phyloP scores from a whole-genome alignment of 2,797 vertebrate genomes.

The Pangasius djambal region DNA sequence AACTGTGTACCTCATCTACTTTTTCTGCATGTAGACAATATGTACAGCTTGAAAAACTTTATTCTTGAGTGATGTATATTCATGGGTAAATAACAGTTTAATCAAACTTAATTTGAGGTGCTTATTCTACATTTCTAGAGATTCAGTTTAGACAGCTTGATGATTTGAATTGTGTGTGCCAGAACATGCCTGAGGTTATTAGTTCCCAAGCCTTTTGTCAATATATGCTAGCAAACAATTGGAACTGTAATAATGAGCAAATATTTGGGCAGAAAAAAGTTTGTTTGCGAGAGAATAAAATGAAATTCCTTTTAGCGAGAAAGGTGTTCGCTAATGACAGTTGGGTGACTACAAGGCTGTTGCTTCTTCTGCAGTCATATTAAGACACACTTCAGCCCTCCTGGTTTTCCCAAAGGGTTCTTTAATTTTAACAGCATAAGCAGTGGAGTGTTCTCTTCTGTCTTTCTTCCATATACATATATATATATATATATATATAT shows the following conservation, averaged over 20 bases:
- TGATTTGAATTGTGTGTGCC: neutral
- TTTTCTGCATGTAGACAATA: neutral
- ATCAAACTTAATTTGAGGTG: neutral
- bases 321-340: neutral
- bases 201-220: neutral
- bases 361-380: neutral
- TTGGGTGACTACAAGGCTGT: neutral
- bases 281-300: neutral
- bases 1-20: neutral
- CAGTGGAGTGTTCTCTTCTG: neutral
- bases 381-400: neutral
- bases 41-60: neutral
- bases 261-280: neutral
- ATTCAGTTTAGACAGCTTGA: neutral
- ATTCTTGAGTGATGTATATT: neutral
- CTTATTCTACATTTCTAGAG: neutral
- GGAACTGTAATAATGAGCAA: neutral
- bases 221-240: neutral
- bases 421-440: neutral
- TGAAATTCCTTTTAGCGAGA: neutral
- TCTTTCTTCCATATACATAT: no score
- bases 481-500: no score
- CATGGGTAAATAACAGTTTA: neutral
- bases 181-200: slow-evolving; percentile 3
- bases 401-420: neutral